Evolutionary conservation across 2,113 vertebrate species (phyloP).

Genomic region (Mus musculus): GRCm39 chr5:32422001-32422500

Average conservation of each 20-base stretch:
- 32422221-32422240: conserved; percentile 47
- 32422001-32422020: neutral
- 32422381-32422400: neutral
- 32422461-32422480: neutral
- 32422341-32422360: neutral
- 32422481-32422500: neutral
- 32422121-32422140: neutral
- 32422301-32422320: conserved; percentile 83
- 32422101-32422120: neutral
- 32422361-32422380: neutral
- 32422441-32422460: neutral
- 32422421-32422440: neutral
- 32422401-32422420: neutral
- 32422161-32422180: neutral
- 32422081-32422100: neutral
- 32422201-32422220: neutral
- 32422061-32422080: neutral
- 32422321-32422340: neutral
- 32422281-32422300: conserved; percentile 83
- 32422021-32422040: neutral
- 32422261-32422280: conserved; percentile 85
- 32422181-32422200: neutral
- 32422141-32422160: neutral
- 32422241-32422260: conserved; percentile 87
- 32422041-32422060: neutral